Percentiles rank a stretch among this genome's conserved stretches.
Conservation (phyloP, 35 echinoderm and acorn worm genomes). For the Stichopus chloronotus region DNA sequence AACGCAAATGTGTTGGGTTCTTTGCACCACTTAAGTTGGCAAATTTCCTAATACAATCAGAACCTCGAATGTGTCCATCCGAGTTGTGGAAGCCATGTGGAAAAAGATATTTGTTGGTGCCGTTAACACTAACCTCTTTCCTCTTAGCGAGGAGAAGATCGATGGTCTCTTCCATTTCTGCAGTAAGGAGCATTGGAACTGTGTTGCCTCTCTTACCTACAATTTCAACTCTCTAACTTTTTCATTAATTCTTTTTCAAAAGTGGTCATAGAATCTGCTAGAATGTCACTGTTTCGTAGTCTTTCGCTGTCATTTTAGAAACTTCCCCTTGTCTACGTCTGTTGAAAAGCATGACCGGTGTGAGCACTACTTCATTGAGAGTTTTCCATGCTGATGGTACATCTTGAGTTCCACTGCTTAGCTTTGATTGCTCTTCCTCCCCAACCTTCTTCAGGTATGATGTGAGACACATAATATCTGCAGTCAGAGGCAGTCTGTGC, state of each 20-base stretch:
- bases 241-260: constrained; percentile 68
- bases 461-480: constrained; percentile 51
- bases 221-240: constrained; percentile 61
- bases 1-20: constrained; percentile 54
- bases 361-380: constrained; percentile 33
- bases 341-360: constrained; percentile 70
- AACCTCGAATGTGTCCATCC: constrained; percentile 62
- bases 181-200: constrained; percentile 59
- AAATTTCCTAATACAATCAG: constrained; percentile 68
- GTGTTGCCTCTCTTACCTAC: constrained; percentile 58
- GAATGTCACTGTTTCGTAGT: constrained; percentile 39
- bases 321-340: constrained; percentile 68
- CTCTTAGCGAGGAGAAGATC: neutral
- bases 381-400: constrained; percentile 19
- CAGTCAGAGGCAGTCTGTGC: constrained; percentile 48
- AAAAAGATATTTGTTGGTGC: constrained; percentile 25
- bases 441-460: neutral
- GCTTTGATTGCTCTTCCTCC: neutral
- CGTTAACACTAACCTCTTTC: neutral
- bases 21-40: constrained; percentile 34
- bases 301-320: constrained; percentile 66
- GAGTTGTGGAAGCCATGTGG: neutral
- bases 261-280: constrained; percentile 44
- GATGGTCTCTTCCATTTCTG: constrained; percentile 47
- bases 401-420: neutral